phyloP scores from a whole-genome alignment of 2,113 vertebrate genomes.

The Meriones unguiculatus region DNA sequence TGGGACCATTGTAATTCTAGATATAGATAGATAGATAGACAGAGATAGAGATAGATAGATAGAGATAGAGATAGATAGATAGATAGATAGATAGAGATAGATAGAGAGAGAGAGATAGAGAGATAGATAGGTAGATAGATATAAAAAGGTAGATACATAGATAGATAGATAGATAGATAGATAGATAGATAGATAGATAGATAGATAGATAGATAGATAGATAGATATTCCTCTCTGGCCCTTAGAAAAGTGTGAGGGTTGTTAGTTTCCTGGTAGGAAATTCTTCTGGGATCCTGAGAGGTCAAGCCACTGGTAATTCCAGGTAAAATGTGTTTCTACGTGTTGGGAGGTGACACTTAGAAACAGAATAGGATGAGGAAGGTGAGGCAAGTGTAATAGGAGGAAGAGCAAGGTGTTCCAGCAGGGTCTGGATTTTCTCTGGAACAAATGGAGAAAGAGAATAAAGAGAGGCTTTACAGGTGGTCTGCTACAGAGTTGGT shows the following conservation, averaged over 20 bases:
- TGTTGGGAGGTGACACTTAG: background rate
- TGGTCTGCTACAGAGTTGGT: background rate
- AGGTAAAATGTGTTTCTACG: background rate
- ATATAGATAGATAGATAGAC: too few species aligned
- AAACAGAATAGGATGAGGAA: background rate
- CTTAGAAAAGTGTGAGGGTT: background rate
- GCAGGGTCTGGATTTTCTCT: background rate
- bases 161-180: too few species aligned
- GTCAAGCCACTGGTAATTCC: background rate
- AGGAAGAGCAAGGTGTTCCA: background rate
- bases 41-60: too few species aligned
- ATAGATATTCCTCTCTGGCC: background rate
- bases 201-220: too few species aligned
- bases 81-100: too few species aligned
- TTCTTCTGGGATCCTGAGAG: background rate
- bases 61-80: too few species aligned
- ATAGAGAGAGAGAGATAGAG: too few species aligned
- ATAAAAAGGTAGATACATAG: too few species aligned
- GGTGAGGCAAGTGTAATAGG: background rate
- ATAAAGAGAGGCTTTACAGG: background rate
- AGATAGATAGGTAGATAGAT: too few species aligned
- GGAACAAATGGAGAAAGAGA: background rate
- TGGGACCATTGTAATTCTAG: too few species aligned
- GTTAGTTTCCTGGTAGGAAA: background rate
- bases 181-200: too few species aligned